Evolutionary conservation across 2,797 vertebrate genomes (phyloP).

Genomic region (Streptopelia turtur): DNA sequence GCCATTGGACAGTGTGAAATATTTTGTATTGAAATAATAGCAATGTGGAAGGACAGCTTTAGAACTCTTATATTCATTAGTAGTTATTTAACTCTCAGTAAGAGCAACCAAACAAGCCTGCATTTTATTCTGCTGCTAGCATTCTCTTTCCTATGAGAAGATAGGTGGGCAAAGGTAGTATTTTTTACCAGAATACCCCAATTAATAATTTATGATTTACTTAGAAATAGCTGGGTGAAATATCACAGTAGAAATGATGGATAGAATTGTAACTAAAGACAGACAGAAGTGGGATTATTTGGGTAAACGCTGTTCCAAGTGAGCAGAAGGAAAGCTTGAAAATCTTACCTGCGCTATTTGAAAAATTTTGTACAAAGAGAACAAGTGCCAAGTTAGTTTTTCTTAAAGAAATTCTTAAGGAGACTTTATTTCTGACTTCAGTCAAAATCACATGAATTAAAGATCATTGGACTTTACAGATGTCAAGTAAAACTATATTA

Average conservation of each 20-base stretch:
- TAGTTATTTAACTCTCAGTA: background rate
- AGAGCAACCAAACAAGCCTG: background rate
- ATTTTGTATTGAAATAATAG: background rate
- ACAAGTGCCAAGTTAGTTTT: background rate
- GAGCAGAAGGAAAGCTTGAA: background rate
- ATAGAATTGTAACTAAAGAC: background rate
- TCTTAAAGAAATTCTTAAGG: background rate
- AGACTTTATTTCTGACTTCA: constrained; percentile 7
- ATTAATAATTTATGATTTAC: background rate
- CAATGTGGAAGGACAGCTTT: background rate
- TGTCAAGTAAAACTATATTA: background rate
- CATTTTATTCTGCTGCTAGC: background rate
- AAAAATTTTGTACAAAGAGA: background rate
- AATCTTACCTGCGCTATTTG: background rate
- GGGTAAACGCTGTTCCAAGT: background rate
- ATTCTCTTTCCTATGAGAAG: background rate
- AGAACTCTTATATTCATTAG: background rate
- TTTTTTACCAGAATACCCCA: background rate
- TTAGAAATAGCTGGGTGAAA: background rate
- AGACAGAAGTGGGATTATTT: background rate
- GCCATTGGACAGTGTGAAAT: background rate
- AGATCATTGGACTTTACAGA: background rate
- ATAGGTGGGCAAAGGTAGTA: rapidly evolving
- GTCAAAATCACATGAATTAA: constrained; percentile 11
- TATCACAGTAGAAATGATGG: background rate